Conservation (phyloP, 2,888 invertebrate genomes). For the Lasioglossum morio region DNA sequence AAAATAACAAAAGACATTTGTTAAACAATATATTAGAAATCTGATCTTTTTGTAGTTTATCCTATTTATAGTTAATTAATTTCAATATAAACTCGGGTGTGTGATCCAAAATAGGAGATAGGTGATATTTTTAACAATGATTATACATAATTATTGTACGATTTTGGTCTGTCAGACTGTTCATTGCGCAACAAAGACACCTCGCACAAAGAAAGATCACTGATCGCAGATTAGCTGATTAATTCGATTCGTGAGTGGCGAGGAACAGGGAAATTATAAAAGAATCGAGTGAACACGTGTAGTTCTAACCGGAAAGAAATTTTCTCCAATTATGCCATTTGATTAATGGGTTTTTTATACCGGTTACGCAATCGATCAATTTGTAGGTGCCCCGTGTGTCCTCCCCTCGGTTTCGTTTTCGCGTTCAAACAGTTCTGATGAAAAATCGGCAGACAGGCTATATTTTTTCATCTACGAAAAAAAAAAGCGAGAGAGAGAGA, state of each 20-base stretch:
- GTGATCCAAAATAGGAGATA: too few species aligned
- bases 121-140: too few species aligned
- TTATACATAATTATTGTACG: too few species aligned
- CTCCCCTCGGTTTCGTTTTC: conserved; percentile 15
- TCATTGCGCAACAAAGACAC: neutral
- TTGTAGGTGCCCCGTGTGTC: conserved; percentile 10
- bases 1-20: too few species aligned
- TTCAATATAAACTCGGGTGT: too few species aligned
- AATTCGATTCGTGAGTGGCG: neutral
- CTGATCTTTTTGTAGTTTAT: too few species aligned
- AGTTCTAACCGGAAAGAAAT: neutral
- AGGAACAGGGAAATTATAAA: neutral
- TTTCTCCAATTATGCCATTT: conserved; percentile 11
- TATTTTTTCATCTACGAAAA: conserved; percentile 35
- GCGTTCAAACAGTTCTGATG: conserved; percentile 35
- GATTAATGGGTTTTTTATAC: conserved; percentile 28
- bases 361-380: conserved; percentile 24
- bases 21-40: too few species aligned
- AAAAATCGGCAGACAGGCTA: conserved; percentile 42
- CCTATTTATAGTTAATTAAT: too few species aligned
- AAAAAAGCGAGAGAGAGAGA: too few species aligned
- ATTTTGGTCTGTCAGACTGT: neutral
- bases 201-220: neutral
- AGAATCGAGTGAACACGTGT: neutral
- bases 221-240: neutral